Conservation (phyloP, 2,113 vertebrate genomes). For the Cynocephalus volans region DNA sequence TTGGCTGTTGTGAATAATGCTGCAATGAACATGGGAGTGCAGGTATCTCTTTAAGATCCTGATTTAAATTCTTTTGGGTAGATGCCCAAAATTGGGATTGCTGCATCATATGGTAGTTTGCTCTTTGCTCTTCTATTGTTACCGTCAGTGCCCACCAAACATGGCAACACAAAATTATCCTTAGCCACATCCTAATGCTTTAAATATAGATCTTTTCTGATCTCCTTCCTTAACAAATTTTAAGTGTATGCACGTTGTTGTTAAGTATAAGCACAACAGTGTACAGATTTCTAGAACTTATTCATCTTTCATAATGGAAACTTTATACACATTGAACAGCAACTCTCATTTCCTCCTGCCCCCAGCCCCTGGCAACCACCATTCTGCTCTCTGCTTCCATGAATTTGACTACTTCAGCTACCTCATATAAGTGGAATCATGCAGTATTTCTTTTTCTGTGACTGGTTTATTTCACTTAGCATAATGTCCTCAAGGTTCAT, state of each 20-base stretch:
- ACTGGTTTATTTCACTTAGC: slow-evolving; percentile 3
- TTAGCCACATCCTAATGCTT: not conserved
- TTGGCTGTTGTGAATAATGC: not conserved
- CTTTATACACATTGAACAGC: not conserved
- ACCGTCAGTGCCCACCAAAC: not conserved
- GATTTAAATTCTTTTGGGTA: not conserved
- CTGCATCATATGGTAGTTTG: not conserved
- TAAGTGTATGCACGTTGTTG: not conserved
- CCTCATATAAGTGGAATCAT: not conserved
- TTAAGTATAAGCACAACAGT: not conserved
- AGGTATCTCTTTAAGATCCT: not conserved
- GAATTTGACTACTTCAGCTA: not conserved
- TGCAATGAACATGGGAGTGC: not conserved
- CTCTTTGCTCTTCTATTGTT: not conserved
- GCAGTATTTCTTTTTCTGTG: not conserved
- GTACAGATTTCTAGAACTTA: not conserved
- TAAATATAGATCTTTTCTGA: not conserved
- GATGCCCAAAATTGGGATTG: not conserved
- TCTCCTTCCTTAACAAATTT: not conserved
- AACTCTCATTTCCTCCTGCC: not conserved
- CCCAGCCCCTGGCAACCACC: not conserved
- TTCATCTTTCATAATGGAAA: not conserved
- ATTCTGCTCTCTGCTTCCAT: not conserved
- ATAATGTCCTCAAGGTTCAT: not conserved
- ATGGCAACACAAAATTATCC: not conserved